Evolutionary conservation across 1,140 invertebrate genomes (phyloP), one percentile per base, ranked within the genome.

Genomic region (Dryas iulia): DNA sequence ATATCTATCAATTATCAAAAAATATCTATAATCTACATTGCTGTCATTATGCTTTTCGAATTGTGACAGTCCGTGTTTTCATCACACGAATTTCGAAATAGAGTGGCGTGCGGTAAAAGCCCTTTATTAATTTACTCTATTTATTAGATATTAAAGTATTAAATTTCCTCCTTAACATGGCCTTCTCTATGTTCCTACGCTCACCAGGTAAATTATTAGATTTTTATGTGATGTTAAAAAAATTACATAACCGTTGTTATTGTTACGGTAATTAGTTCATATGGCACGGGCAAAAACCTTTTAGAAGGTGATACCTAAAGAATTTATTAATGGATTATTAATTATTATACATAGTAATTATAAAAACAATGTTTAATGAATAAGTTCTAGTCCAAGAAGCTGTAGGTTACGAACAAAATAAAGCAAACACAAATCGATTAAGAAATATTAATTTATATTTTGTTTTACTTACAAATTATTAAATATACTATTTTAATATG

Each of bases 111-210:
- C 21, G 18, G 5, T 47, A 8, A 2, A n/a, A 21, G 8, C 14
- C 10, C 21, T 47, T 10, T 3, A 0, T 62, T 39, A 54, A 52
- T 25, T 10, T 52, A 12, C 21, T 10, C 28, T 12, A 54, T 39
- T 33, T 52, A 57, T 30, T 35, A 47, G 21, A 21, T 31, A 23
- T 8, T 59, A 69, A 57, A 18, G 5, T 60, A 64, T 35, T 64
- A 30, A 30, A 8, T 65, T 64, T 30, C 14, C 56, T 66, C 31
- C 39, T 57, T 26, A 76, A 23, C 69, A 87, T 87, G 84, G 84
- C 83, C 25, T 74, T 85, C 33, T 87, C 84, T 31, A 84, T 84
- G 80, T 79, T 87, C 28, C 74, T 85, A 59, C 80, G 84, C 33
- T 70, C 71, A 64, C 71, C 83, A 81, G 84, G 84, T 87, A 85